Evolutionary conservation across 2,113 vertebrate genomes (phyloP).

Genomic region (Dinomys branickii): DNA sequence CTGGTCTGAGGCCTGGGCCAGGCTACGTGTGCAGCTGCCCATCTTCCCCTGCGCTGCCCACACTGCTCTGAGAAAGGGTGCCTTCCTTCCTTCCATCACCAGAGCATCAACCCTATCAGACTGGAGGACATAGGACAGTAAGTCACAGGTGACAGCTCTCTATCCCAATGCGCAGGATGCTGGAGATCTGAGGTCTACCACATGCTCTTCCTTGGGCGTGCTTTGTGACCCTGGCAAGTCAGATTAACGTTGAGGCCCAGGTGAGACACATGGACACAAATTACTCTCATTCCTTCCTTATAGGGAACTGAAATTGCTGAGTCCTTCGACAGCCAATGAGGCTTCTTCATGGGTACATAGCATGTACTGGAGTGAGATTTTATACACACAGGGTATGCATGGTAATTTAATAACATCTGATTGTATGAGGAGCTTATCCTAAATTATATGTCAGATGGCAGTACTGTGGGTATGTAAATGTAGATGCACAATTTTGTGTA

Average conservation of each 20-base stretch:
- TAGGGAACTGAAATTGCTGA: neutral
- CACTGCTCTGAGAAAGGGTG: fast-evolving
- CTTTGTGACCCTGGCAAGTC: neutral
- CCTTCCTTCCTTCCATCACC: neutral
- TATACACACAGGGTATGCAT: neutral
- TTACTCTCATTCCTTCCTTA: neutral
- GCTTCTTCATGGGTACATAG: neutral
- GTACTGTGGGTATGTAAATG: neutral
- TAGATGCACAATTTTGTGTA: neutral
- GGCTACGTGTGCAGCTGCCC: fast-evolving
- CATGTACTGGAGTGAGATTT: neutral
- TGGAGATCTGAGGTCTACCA: neutral
- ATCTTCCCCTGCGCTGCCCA: fast-evolving
- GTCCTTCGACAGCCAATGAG: neutral
- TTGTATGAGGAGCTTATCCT: neutral
- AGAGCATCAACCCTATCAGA: neutral
- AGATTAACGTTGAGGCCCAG: neutral
- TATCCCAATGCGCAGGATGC: neutral
- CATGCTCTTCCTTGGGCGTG: neutral
- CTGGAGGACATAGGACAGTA: neutral
- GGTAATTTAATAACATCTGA: neutral
- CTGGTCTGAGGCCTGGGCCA: neutral
- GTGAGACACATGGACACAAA: neutral
- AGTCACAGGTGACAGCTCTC: neutral
- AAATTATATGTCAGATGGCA: neutral